Conservation (phyloP, 2,888 invertebrate genomes). For the Pachliopta kotzebuea region DNA sequence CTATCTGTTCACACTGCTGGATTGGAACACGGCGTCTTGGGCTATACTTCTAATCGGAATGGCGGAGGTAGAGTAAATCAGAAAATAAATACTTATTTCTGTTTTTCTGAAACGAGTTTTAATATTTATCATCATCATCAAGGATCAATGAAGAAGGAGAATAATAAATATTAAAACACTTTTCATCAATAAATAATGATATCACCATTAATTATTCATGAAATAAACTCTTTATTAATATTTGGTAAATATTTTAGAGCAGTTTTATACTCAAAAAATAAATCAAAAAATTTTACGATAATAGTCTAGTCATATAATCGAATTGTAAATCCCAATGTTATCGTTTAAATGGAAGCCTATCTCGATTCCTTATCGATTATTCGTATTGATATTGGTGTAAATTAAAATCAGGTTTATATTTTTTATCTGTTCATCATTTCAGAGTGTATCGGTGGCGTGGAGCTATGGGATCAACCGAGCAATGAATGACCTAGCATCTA, state of each 20-base stretch:
- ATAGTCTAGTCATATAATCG: not conserved
- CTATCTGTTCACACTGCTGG: constrained; percentile 86
- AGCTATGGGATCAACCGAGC: constrained; percentile 84
- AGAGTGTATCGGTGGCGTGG: constrained; percentile 83
- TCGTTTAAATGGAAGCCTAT: constrained; percentile 3
- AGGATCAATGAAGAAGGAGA: no score
- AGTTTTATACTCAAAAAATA: not conserved
- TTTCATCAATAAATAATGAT: no score
- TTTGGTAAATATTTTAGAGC: no score
- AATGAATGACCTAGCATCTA: constrained; percentile 77
- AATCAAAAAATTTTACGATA: not conserved
- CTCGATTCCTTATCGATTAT: not conserved
- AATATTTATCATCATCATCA: no score
- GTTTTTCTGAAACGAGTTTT: no score
- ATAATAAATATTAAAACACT: no score
- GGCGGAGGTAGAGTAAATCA: no score
- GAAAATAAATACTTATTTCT: no score
- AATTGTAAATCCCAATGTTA: constrained; percentile 9
- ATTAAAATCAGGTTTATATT: constrained; percentile 13
- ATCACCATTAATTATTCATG: no score
- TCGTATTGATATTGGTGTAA: not conserved
- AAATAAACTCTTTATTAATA: no score
- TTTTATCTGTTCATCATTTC: constrained; percentile 17
- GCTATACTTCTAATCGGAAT: constrained; percentile 86
- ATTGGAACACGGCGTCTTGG: constrained; percentile 90